These are phyloP conservation scores for Cosmopolites sordidus DNA, from an alignment of 2,888 invertebrate species.

Conservation along the genomic window DNA sequence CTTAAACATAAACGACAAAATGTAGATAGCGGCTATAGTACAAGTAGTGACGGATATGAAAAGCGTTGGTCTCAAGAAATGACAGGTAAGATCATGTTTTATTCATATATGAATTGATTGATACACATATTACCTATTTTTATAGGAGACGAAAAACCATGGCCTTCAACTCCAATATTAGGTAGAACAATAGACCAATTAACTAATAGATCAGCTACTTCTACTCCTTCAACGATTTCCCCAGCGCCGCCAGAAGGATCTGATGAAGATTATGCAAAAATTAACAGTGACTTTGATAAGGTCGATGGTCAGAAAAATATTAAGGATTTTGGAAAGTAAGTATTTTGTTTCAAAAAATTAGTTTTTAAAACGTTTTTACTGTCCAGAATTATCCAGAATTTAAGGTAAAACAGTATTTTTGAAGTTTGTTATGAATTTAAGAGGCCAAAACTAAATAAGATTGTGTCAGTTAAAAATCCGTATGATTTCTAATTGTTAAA, in stretches of 20 bases:
- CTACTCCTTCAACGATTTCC: slow-evolving; percentile 59
- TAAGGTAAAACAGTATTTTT: no score
- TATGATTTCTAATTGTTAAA: no score
- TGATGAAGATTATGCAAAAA: slow-evolving; percentile 41
- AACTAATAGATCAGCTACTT: slow-evolving; percentile 42
- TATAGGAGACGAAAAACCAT: slow-evolving; percentile 43
- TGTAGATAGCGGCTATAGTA: slow-evolving; percentile 86
- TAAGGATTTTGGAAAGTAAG: slow-evolving; percentile 27
- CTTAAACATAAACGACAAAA: slow-evolving; percentile 64
- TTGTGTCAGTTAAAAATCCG: no score
- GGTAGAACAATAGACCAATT: slow-evolving; percentile 39
- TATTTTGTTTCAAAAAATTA: no score
- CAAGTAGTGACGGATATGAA: slow-evolving; percentile 77
- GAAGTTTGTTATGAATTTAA: no score
- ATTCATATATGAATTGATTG: no score
- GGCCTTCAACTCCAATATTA: slow-evolving; percentile 42
- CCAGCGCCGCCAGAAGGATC: slow-evolving; percentile 48
- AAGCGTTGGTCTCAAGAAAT: slow-evolving; percentile 81
- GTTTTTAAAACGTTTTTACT: no score
- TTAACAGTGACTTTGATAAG: slow-evolving; percentile 37
- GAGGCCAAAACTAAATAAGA: no score
- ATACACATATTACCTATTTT: not conserved
- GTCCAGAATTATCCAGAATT: no score
- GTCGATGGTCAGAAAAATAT: slow-evolving; percentile 36
- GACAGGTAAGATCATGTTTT: no score